Conservation (phyloP, 2,888 invertebrate species). For the Mesorhabditis spiculigera region DNA sequence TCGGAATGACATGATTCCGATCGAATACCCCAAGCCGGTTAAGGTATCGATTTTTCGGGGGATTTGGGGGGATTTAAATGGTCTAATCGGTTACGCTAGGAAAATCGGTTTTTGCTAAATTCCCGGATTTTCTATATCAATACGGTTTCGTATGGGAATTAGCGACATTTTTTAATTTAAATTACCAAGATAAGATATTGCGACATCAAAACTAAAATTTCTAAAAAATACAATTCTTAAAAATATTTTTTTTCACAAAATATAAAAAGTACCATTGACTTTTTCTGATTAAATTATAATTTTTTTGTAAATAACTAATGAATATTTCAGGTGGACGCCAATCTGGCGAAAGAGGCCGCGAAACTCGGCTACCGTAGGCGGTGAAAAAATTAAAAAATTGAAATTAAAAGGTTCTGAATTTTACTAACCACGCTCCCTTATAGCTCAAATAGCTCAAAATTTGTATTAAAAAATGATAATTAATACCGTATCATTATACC, state of each 20-base stretch:
- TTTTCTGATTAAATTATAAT: neutral
- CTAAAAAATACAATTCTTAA: no score
- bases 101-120: no score
- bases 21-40: slow-evolving; percentile 4
- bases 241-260: neutral
- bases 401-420: neutral
- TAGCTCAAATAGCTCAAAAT: neutral
- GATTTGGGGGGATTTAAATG: no score
- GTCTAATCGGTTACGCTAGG: no score
- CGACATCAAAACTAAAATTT: no score
- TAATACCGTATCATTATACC: neutral
- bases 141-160: no score
- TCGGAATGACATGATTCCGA: neutral
- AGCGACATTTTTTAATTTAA: no score
- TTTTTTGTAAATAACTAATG: neutral
- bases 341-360: neutral
- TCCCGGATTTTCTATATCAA: no score
- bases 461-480: neutral
- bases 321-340: neutral
- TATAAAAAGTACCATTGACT: neutral
- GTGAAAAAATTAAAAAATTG: neutral
- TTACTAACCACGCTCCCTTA: neutral
- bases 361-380: neutral
- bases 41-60: neutral
- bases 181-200: no score